Evolutionary conservation across 2,113 vertebrate genomes (phyloP).

Genomic region (Muntiacus muntjak): DNA sequence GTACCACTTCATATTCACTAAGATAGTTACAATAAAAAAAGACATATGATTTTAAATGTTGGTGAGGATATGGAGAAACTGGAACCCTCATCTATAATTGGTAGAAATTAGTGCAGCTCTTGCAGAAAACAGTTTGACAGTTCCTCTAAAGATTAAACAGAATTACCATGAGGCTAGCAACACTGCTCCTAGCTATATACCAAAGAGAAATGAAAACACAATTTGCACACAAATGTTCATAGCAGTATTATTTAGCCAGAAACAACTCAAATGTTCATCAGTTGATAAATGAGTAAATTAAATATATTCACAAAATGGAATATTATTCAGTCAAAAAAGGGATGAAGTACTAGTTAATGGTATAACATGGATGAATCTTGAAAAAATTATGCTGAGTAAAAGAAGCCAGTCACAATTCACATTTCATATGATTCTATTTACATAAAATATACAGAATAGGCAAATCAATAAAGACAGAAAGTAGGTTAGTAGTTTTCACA

Average conservation of each 20-base stretch:
- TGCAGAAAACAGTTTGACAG: not conserved
- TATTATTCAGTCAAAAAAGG: not conserved
- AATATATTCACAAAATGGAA: not conserved
- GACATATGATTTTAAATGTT: not conserved
- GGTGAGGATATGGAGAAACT: not conserved
- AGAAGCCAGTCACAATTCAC: not conserved
- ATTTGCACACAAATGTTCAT: not conserved
- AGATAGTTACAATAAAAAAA: not conserved
- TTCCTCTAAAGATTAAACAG: not conserved
- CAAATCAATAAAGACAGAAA: not conserved
- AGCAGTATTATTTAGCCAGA: not conserved
- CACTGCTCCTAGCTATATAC: not conserved
- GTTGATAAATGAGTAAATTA: not conserved
- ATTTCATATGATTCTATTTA: not conserved
- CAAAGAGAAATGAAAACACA: not conserved
- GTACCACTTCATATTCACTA: not conserved
- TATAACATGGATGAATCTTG: not conserved
- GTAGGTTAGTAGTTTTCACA: not conserved
- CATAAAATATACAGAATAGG: not conserved
- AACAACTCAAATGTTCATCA: not conserved
- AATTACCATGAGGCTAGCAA: not conserved
- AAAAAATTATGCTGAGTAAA: not conserved
- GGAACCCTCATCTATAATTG: not conserved
- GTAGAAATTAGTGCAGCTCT: not conserved
- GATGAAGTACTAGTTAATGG: not conserved